A percentile compares a stretch with the other conserved stretches of the same genome.
Evolutionary conservation across 1,140 invertebrate genomes (phyloP).

Genomic region (Zaprionus taronus): DNA sequence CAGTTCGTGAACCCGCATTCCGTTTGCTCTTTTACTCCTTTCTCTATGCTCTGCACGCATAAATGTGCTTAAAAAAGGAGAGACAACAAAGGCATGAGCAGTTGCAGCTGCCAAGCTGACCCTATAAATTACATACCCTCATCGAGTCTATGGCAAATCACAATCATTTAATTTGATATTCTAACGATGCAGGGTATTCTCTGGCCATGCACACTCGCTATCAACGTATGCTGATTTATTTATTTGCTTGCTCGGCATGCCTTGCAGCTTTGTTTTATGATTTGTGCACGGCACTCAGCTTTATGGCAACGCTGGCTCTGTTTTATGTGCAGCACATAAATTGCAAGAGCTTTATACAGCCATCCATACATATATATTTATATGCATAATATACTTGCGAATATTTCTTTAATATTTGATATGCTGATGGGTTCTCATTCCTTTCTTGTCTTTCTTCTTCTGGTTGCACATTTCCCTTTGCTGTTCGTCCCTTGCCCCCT

Average conservation of each 20-base stretch:
- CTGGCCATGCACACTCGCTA: background rate
- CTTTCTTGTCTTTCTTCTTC: background rate
- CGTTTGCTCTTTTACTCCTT: background rate
- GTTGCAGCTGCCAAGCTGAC: background rate
- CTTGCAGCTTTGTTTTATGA: slow-evolving; percentile 40
- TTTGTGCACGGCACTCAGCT: slow-evolving; percentile 32
- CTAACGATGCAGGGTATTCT: slow-evolving; percentile 13
- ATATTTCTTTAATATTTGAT: slow-evolving; percentile 3
- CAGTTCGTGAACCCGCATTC: slow-evolving; percentile 59
- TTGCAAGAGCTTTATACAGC: background rate
- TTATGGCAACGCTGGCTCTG: slow-evolving; percentile 36
- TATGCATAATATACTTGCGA: background rate
- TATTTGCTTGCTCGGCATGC: slow-evolving; percentile 12
- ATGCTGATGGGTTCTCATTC: slow-evolving; percentile 15
- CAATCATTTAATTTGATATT: background rate
- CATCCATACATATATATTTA: slow-evolving; percentile 1
- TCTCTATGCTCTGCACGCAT: slow-evolving; percentile 9
- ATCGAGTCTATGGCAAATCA: background rate
- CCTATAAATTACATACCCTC: background rate
- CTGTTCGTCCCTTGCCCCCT: slow-evolving; percentile 29
- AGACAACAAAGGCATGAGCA: background rate
- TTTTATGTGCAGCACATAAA: slow-evolving; percentile 52
- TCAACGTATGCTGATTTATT: slow-evolving; percentile 2
- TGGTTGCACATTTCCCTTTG: slow-evolving; percentile 47
- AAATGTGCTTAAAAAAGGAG: background rate